These are phyloP conservation scores for Heliopora coerulea DNA, from an alignment of 92 coral and sea anemone genomes.

Conservation along the genomic window DNA sequence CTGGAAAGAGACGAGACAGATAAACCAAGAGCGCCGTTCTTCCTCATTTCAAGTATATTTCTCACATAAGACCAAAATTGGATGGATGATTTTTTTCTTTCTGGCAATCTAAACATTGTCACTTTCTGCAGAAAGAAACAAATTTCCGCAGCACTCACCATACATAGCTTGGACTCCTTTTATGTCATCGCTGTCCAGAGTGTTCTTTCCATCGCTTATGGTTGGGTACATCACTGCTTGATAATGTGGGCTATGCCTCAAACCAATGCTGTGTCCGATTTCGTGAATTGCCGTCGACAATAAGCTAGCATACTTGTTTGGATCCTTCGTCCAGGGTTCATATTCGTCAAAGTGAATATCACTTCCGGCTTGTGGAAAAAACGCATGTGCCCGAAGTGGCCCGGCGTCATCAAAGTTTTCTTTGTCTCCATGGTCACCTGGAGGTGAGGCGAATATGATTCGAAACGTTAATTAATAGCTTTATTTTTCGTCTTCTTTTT, in stretches of 20 bases:
- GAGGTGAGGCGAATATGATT: neutral
- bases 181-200: neutral
- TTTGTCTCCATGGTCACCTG: neutral
- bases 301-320: neutral
- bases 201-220: neutral
- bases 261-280: slow-evolving; percentile 11
- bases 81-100: no score
- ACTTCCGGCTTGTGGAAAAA: neutral
- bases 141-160: no score
- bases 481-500: no score
- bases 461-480: no score
- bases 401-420: neutral
- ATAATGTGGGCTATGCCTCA: neutral
- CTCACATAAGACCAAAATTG: no score
- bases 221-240: no score
- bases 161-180: neutral
- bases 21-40: no score
- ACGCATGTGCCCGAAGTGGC: neutral
- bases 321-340: slow-evolving; percentile 5
- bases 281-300: slow-evolving; percentile 6
- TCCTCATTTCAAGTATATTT: no score
- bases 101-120: no score
- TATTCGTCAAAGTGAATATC: slow-evolving; percentile 25
- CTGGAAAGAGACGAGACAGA: no score
- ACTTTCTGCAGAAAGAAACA: no score